Conservation (phyloP, 2,797 vertebrate species). For the Esox masquinongy region DNA sequence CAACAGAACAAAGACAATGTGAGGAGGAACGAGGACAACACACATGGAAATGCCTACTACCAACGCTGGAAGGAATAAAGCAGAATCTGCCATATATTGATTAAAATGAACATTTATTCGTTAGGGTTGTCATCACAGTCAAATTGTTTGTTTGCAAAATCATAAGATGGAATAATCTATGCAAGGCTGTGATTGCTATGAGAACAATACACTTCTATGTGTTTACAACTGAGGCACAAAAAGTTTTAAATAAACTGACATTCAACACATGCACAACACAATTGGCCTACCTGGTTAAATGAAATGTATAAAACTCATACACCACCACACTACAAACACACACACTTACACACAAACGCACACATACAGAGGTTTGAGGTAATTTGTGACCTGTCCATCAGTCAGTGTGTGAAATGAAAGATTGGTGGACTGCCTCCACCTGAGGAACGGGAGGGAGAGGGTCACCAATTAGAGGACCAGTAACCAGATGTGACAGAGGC, state of each 20-base stretch:
- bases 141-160: constrained; percentile 17
- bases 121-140: constrained; percentile 30
- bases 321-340: background rate
- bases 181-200: background rate
- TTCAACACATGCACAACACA: background rate
- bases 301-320: background rate
- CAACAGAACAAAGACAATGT: constrained; percentile 46
- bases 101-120: constrained; percentile 12
- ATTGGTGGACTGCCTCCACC: background rate
- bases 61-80: constrained; percentile 23
- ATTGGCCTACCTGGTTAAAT: too few species aligned
- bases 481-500: background rate
- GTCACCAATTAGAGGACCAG: constrained; percentile 4
- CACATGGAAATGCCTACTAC: constrained; percentile 18
- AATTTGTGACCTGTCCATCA: constrained; percentile 9
- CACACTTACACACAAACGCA: background rate
- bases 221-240: background rate
- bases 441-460: background rate
- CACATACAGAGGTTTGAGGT: background rate
- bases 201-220: background rate
- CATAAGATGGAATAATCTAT: constrained; percentile 9
- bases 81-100: constrained; percentile 16
- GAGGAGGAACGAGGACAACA: constrained; percentile 30
- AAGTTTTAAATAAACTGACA: background rate
- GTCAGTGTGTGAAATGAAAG: background rate